Evolutionary conservation across 1,140 invertebrate genomes (phyloP).

Genomic region (Pseudobourletiella spinata): DNA sequence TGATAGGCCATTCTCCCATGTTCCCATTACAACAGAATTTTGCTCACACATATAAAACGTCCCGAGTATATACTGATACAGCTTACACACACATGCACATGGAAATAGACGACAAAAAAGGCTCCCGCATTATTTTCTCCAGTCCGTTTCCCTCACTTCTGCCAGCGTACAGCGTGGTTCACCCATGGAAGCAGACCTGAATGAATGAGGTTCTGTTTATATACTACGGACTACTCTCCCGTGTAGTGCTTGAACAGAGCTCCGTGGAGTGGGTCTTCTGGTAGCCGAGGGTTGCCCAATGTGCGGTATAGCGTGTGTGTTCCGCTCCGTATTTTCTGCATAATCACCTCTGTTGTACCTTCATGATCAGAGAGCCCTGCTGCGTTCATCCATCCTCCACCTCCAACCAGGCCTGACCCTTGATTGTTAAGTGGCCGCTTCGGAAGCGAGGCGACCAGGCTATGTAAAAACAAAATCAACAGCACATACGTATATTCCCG

Average conservation of each 20-base stretch:
- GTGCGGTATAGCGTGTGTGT: neutral
- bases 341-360: neutral
- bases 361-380: neutral
- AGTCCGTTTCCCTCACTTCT: neutral
- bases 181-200: neutral
- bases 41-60: neutral
- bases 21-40: no score
- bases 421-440: no score
- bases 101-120: no score
- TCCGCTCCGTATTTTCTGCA: neutral
- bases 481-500: neutral
- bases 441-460: neutral
- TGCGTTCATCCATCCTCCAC: no score
- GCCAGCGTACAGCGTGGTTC: neutral
- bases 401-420: no score
- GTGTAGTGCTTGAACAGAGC: neutral
- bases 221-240: neutral
- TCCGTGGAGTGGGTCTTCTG: neutral
- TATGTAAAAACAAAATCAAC: neutral
- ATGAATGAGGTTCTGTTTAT: neutral
- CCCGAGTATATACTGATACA: neutral
- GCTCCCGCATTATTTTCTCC: neutral
- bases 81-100: neutral
- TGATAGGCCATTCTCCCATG: neutral
- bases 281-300: neutral